Evolutionary conservation across 2,888 invertebrate genomes (phyloP), one percentile per base, ranked within the genome.

Genomic region (Leptinotarsa tumamoca): DNA sequence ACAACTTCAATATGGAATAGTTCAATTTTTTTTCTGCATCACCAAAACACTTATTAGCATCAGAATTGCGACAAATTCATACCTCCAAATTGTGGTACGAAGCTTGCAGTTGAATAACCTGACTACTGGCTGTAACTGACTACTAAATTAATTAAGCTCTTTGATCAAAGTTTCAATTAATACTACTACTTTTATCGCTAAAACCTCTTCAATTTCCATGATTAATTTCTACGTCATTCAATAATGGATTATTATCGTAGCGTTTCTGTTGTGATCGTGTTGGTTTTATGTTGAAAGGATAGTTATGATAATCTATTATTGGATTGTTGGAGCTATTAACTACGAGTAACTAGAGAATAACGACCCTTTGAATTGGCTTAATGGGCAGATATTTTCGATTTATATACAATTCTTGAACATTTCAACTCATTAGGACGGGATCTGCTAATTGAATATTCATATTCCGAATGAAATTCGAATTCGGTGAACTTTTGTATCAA

Each of bases 301-400:
- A 61, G 21, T 21, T 61, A 4, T 21, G 2, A 17, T 23, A 43
- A 14, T 27, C 61, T 61, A 61, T 61, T 27, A 23, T 23, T 61
- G 61, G 61, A 61, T 27, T 61, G 23, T 61, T 61, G 4, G 17
- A 61, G 27, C 61, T 61, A 27, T 61, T 61, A 23, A 61, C 43
- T 61, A 61, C 15, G 21, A 61, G 23, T 61, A 27, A 61, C 17
- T 61, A 23, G 23, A 13, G 4, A 61, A 23, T 61, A 61, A 61
- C 27, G 61, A 27, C 27, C 61, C 23, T 14, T 21, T 27, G 27
- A 61, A 23, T 61, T 27, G 14, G 5, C 1, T 15, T 61, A 23
- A 27, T 61, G 15, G 61, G 27, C 21, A 61, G 13, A 27, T 61
- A 61, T 61, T 21, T 27, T 21, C 54, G 61, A 17, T 23, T 61